phyloP scores from a whole-genome alignment of 2,113 vertebrate species.

The Rhinolophus sinicus region DNA sequence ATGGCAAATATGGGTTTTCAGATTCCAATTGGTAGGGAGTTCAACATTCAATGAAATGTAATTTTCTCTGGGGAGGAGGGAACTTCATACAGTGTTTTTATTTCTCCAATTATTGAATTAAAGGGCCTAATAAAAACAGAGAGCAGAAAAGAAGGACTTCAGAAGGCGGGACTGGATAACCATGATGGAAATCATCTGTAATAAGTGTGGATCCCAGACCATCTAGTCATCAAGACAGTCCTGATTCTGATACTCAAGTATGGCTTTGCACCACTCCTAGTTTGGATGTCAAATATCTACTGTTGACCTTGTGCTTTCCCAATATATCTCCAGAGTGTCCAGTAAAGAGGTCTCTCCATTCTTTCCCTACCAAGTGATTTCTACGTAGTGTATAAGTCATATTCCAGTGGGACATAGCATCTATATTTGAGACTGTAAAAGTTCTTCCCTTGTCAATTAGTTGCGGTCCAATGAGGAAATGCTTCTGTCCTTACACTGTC shows the following conservation, averaged over 20 bases:
- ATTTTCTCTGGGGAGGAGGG: background rate
- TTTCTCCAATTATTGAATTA: background rate
- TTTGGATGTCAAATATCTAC: background rate
- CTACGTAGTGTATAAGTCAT: background rate
- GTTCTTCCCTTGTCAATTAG: background rate
- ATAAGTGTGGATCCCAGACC: background rate
- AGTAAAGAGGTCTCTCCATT: background rate
- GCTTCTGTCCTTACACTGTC: fast-evolving
- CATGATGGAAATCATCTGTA: background rate
- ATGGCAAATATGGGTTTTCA: background rate
- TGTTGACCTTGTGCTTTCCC: background rate
- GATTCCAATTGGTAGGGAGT: background rate
- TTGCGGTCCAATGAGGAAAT: background rate
- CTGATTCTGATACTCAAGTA: background rate
- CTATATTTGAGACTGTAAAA: background rate
- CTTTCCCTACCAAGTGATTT: background rate
- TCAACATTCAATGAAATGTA: background rate
- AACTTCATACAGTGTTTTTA: background rate
- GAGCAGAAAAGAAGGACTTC: background rate
- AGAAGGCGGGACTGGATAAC: background rate
- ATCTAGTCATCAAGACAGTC: background rate
- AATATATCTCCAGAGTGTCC: too few species aligned
- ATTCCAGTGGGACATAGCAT: background rate
- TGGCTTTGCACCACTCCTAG: background rate
- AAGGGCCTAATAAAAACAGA: background rate